A percentile compares a stretch with the other conserved stretches of the same genome.
These are phyloP conservation scores for Habropoda laboriosa DNA, from an alignment of 1,140 invertebrate species.

Conservation along the genomic window DNA sequence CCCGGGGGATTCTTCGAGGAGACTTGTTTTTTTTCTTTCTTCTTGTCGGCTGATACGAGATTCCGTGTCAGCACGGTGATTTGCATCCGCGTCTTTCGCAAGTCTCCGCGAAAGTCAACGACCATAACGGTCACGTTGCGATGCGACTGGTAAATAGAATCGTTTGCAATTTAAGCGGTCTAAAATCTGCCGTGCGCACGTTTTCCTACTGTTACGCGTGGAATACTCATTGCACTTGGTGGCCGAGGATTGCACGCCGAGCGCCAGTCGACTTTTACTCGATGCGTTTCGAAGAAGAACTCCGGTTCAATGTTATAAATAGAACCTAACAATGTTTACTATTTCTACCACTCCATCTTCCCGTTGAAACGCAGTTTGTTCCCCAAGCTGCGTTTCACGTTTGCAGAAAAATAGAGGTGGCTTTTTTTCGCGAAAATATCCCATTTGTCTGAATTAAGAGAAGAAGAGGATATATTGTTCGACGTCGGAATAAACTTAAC, in stretches of 20 bases:
- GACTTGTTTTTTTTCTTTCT: not conserved
- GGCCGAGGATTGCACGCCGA: not conserved
- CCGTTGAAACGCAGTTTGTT: not conserved
- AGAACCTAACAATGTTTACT: not conserved
- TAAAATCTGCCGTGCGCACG: slow-evolving; percentile 8
- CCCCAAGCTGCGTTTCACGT: not conserved
- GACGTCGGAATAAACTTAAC: slow-evolving; percentile 7
- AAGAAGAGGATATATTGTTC: not conserved
- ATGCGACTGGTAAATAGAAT: slow-evolving; percentile 50
- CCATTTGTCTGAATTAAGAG: not conserved
- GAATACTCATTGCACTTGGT: slow-evolving; percentile 5
- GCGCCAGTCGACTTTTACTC: not conserved
- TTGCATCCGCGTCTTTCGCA: slow-evolving; percentile 41
- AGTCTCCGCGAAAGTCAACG: slow-evolving; percentile 47
- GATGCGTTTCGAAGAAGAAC: not conserved
- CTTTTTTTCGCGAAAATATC: not conserved
- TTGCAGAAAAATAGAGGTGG: not conserved
- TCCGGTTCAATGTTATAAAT: slow-evolving; percentile 15
- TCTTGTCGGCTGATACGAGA: not conserved
- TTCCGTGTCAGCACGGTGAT: slow-evolving; percentile 17
- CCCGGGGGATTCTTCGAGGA: no score
- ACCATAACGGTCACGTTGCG: slow-evolving; percentile 49
- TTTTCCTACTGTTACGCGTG: not conserved
- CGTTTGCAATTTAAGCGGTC: slow-evolving; percentile 35
- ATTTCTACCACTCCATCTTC: not conserved